Evolutionary conservation across 2,888 invertebrate species (phyloP), one percentile per base, ranked within the genome.

Genomic region (Cryptocephalus moraei): DNA sequence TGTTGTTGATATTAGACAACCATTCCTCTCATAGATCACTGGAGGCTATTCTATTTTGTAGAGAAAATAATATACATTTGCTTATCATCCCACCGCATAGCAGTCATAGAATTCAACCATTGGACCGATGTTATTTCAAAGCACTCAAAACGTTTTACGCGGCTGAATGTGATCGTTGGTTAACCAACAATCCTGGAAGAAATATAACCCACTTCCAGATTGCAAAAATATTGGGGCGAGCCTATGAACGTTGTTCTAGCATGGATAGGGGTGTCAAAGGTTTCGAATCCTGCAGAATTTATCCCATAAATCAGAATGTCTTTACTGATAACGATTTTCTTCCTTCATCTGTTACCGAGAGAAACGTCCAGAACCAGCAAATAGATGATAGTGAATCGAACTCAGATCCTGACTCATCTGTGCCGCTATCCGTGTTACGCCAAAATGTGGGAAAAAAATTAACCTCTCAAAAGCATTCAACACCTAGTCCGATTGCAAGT

Each of bases 1-100:
- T 43, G n/a, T 12, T 52, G 13, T 33, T 52, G 32, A 45, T 52
- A 41, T 43, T 49, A n/a, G 48, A 52, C 31, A 52, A 52, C 38
- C 49, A 52, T 39, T 36, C 44, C 13, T 44, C 41, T 11, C 49
- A 49, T 34, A 41, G 39, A 32, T 33, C 32, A 10, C 40, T 50
- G 14, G 48, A 45, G 43, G 45, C 47, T 39, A 43, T 51, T 2
- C 11, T 34, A 6, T 41, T 22, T 34, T 49, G 51, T 33, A 49
- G 36, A 11, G 36, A 39, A n/a, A 39, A 44, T 34, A 12, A n/a
- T 8, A 51, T 49, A 22, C 12, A 33, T n/a, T 31, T 46, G 8
- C 32, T 51, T n/a, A 43, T 11, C 13, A 34, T 53, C n/a, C 49
- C 49, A 36, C 53, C 49, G 11, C 49, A 51, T 41, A 45, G 38